Conservation (phyloP, 2,797 vertebrate species). For the Meda fulgida region DNA sequence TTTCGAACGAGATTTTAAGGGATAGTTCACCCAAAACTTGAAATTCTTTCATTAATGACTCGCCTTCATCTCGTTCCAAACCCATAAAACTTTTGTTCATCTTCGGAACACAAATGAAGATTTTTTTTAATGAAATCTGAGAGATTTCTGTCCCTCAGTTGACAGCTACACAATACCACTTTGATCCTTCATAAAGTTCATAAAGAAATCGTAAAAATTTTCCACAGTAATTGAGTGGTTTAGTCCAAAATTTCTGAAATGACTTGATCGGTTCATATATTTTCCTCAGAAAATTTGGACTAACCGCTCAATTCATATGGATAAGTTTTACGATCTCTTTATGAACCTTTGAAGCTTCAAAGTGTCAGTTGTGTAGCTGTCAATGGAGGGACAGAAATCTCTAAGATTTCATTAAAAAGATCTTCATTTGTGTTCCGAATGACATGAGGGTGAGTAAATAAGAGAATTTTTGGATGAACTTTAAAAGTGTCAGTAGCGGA, state of each 20-base stretch:
- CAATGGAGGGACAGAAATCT: neutral
- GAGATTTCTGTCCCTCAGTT: neutral
- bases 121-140: neutral
- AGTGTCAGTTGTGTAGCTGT: neutral
- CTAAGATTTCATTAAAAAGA: neutral
- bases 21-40: neutral
- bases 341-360: neutral
- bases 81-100: rapidly evolving
- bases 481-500: neutral
- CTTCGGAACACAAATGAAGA: neutral
- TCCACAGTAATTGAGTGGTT: too few species aligned
- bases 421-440: neutral
- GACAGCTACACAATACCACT: neutral
- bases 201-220: too few species aligned
- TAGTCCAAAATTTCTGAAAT: too few species aligned
- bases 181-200: too few species aligned
- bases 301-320: neutral
- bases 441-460: neutral
- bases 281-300: neutral
- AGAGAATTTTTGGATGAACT: neutral
- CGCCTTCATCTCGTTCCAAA: neutral
- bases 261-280: too few species aligned
- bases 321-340: neutral
- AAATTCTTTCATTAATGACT: neutral
- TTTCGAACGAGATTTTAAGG: neutral